Base-by-base conservation (phyloP, 2,888 invertebrate species). In the Drosophila paramelanica region DNA sequence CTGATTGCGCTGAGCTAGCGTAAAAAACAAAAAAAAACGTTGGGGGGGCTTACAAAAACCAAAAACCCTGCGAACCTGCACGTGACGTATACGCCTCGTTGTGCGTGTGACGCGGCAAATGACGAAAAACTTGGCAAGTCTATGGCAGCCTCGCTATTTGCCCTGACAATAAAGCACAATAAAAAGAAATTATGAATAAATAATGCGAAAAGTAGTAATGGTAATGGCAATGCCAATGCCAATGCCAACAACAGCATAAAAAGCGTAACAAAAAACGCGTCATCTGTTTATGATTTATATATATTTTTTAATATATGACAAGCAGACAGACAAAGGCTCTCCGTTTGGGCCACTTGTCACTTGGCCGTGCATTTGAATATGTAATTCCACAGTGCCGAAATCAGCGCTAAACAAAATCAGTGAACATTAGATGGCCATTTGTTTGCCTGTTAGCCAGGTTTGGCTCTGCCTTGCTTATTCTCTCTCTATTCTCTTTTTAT, bases 111-210 rank as follows among this genome's bases (percentile, higher is more conserved):
- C 57, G 77, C 73, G 77, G 77, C 77, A 77, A 77, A 74, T 77
- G 77, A 77, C 72, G 77, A 74, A 77, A 56, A 69, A 62, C 53
- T 61, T 57, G 62, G 51, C 51, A 51, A 51, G 42, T 68, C 71
- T 64, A 61, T 58, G 67, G 41, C 59, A 46, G 42, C 47, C 20
- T 20, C 55, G 56, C 56, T 60, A 27, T 66, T 65, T 61, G 59
- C 51, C 55, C 80, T 52, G 71, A 75, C 82, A 84, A 85, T 85
- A 86, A 86, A 87, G 82, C 73, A 85, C 79, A 81, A 87, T 86
- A 87, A 86, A 85, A 83, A 79, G 75, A 85, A 86, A 84, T 86
- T 87, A 85, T 86, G 85, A 86, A 86, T 86, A 86, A 86, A 84
- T 81, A 85, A 84, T 83, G 65, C 69, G 79, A 74, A 83, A 84